Conservation (phyloP, 2,888 invertebrate genomes). For the Scrobipalpa costella region DNA sequence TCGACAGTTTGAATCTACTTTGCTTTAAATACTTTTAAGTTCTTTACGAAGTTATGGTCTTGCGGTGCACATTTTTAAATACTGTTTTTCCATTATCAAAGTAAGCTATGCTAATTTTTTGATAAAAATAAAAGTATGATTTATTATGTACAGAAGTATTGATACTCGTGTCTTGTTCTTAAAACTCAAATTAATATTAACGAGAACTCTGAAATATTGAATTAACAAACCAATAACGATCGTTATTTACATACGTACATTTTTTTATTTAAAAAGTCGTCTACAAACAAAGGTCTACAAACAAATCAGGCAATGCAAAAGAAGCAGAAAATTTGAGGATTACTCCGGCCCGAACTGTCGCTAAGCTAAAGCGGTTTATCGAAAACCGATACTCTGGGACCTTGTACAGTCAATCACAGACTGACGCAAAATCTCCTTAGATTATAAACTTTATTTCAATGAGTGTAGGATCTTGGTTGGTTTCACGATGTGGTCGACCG, state of each 20-base stretch:
- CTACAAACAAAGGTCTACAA: constrained; percentile 1
- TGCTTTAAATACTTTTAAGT: too few species aligned
- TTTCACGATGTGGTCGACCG: constrained; percentile 6
- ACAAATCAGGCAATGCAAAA: constrained; percentile 5
- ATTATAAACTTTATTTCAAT: neutral
- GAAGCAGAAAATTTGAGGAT: constrained; percentile 28
- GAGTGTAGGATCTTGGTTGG: neutral
- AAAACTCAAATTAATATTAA: too few species aligned
- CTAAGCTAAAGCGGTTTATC: constrained; percentile 32
- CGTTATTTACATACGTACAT: neutral
- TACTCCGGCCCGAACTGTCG: constrained; percentile 25
- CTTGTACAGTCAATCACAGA: neutral
- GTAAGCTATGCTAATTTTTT: too few species aligned
- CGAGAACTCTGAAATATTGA: too few species aligned
- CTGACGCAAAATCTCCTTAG: neutral
- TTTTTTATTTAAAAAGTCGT: constrained; percentile 8
- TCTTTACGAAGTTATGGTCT: too few species aligned
- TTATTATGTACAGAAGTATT: too few species aligned
- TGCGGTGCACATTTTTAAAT: too few species aligned
- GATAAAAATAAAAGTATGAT: too few species aligned
- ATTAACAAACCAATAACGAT: too few species aligned
- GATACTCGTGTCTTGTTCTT: too few species aligned
- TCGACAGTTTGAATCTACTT: neutral
- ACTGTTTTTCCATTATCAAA: too few species aligned
- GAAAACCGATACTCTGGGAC: constrained; percentile 32